Evolutionary conservation across 1,140 invertebrate genomes (phyloP).

Genomic region (Anastrepha ludens): DNA sequence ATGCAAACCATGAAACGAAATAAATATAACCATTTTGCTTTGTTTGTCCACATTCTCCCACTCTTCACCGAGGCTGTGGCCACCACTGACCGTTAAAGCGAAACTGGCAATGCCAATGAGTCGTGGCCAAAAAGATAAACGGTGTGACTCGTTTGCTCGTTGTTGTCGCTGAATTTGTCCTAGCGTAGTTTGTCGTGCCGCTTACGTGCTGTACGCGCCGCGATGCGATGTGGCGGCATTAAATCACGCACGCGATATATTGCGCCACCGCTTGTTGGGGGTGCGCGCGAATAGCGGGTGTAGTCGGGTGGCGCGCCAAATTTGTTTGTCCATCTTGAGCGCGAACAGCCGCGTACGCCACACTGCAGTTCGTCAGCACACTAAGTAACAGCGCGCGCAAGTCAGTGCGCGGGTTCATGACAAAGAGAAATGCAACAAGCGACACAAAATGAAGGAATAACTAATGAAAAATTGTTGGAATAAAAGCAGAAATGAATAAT

Average conservation of each 20-base stretch:
- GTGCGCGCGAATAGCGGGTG: not conserved
- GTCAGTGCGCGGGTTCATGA: not conserved
- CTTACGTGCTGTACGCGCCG: not conserved
- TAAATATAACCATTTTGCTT: not conserved
- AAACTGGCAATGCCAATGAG: not conserved
- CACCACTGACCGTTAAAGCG: not conserved
- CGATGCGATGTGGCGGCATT: slow-evolving; percentile 21
- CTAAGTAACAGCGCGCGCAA: not conserved
- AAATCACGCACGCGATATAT: slow-evolving; percentile 49
- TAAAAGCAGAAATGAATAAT: slow-evolving; percentile 50
- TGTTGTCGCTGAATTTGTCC: slow-evolving; percentile 20
- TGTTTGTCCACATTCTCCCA: not conserved
- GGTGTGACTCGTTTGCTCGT: slow-evolving; percentile 14
- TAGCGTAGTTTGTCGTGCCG: not conserved
- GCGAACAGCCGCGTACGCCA: not conserved
- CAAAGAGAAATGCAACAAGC: slow-evolving; percentile 37
- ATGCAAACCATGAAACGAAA: not conserved
- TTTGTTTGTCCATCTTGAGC: not conserved
- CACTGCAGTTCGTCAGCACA: slow-evolving; percentile 8
- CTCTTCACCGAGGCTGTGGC: not conserved
- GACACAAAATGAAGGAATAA: slow-evolving; percentile 41
- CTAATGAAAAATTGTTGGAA: slow-evolving; percentile 44
- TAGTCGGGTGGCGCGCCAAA: not conserved
- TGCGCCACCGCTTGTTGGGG: not conserved
- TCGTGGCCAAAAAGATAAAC: slow-evolving; percentile 39